A percentile compares a stretch with the other conserved stretches of the same genome.
Conservation (phyloP, 92 coral and sea anemone genomes). For the Paragorgia papillata region DNA sequence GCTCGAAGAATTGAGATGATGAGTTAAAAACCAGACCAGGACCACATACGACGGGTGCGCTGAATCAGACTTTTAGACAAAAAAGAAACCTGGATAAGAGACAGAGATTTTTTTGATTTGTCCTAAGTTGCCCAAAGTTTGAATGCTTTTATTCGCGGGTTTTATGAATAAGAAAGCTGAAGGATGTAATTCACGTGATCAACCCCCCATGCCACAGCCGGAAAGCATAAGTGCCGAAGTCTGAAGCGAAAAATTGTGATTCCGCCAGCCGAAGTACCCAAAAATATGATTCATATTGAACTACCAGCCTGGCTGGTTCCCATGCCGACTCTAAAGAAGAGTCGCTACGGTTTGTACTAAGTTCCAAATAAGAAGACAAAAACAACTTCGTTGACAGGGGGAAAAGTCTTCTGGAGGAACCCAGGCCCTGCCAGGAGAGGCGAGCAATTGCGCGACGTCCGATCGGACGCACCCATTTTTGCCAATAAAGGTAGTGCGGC, state of each 20-base stretch:
- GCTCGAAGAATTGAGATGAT: too few species aligned
- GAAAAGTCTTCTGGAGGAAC: neutral
- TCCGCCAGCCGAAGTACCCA: neutral
- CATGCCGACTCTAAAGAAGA: conserved; percentile 11
- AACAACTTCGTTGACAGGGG: neutral
- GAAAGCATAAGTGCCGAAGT: neutral
- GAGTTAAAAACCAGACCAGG: too few species aligned
- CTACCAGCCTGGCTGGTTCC: neutral
- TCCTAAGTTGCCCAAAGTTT: neutral
- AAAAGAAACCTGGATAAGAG: neutral
- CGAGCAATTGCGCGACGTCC: neutral
- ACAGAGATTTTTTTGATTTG: neutral
- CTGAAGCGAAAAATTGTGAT: neutral
- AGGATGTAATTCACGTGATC: neutral
- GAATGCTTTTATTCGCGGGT: conserved; percentile 8
- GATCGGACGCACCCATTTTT: neutral
- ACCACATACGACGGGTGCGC: too few species aligned
- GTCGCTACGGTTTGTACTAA: neutral
- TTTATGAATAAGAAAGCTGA: neutral
- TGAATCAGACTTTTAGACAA: too few species aligned
- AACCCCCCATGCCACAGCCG: neutral
- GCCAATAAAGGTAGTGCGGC: neutral
- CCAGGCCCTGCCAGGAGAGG: too few species aligned
- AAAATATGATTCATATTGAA: neutral
- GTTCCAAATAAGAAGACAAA: neutral